Percentiles rank a stretch among this genome's conserved stretches.
phyloP scores from a whole-genome alignment of 2,888 invertebrate species.

The Eueremaeus valkanovi region DNA sequence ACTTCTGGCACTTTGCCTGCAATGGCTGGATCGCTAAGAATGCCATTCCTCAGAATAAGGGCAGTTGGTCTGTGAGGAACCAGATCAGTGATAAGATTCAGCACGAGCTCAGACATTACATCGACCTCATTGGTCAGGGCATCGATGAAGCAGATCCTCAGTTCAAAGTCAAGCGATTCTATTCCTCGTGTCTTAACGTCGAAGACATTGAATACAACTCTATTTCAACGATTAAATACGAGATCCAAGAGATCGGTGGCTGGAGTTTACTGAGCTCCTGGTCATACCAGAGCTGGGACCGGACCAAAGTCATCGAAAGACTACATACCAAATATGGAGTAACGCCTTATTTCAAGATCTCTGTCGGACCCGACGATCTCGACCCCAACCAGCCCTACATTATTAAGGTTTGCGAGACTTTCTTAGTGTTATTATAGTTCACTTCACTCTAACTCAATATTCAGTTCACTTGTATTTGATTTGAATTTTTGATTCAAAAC shows the following conservation, averaged over 20 bases:
- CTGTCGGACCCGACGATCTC: constrained; percentile 57
- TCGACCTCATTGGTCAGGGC: constrained; percentile 56
- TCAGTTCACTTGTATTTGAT: no score
- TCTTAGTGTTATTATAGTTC: no score
- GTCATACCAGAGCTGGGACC: constrained; percentile 44
- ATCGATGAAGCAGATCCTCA: constrained; percentile 53
- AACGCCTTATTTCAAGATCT: constrained; percentile 57
- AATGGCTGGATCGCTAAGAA: constrained; percentile 57
- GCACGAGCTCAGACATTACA: constrained; percentile 48
- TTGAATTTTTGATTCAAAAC: no score
- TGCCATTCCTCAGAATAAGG: constrained; percentile 54
- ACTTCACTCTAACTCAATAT: no score
- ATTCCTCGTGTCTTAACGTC: constrained; percentile 58
- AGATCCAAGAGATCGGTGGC: constrained; percentile 56
- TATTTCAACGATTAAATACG: constrained; percentile 56
- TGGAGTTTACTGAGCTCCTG: constrained; percentile 47
- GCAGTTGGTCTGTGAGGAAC: constrained; percentile 55
- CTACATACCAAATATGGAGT: constrained; percentile 57
- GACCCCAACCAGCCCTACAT: constrained; percentile 52
- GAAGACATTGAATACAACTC: constrained; percentile 50
- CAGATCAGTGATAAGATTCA: constrained; percentile 53
- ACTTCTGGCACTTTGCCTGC: constrained; percentile 58
- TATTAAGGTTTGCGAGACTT: constrained; percentile 56
- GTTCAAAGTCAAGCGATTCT: constrained; percentile 61
- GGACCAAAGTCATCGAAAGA: constrained; percentile 51